Evolutionary conservation across 1,140 invertebrate species (phyloP).

Genomic region (Euborellia annulipes): DNA sequence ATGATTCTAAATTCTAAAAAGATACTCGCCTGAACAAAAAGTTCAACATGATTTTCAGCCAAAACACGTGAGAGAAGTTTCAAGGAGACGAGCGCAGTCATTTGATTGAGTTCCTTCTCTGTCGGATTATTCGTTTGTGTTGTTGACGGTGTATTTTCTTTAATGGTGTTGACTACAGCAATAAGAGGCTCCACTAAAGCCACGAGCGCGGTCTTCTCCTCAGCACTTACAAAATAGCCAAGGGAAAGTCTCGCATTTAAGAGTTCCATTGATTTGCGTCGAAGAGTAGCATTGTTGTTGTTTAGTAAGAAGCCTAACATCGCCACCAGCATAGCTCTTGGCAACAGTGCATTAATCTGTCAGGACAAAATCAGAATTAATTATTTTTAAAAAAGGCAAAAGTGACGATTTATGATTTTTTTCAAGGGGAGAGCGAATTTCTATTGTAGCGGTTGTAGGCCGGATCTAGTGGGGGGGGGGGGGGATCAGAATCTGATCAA

Average conservation of each 20-base stretch:
- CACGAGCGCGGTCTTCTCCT: conserved; percentile 28
- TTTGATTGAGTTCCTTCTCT: conserved; percentile 49
- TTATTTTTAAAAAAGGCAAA: too few species aligned
- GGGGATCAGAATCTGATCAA: too few species aligned
- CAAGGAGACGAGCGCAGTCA: conserved; percentile 62
- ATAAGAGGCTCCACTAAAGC: conserved; percentile 42
- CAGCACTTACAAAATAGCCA: conserved; percentile 14
- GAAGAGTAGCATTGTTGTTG: conserved; percentile 48
- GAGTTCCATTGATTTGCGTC: conserved; percentile 67
- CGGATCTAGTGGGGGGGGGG: too few species aligned
- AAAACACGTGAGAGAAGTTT: conserved; percentile 55
- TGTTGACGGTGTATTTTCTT: conserved; percentile 25
- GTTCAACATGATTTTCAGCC: conserved; percentile 40
- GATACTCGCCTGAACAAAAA: conserved; percentile 32
- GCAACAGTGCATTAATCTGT: conserved; percentile 54
- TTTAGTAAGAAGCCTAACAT: conserved; percentile 54
- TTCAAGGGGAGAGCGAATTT: too few species aligned
- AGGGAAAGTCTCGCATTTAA: conserved; percentile 53
- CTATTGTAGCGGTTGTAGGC: too few species aligned
- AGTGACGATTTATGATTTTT: too few species aligned
- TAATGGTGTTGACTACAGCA: conserved; percentile 41
- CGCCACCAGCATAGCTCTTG: conserved; percentile 55
- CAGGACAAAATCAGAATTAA: too few species aligned
- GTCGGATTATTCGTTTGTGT: conserved; percentile 27
- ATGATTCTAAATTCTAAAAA: too few species aligned